Evolutionary conservation across 2,113 vertebrate genomes (phyloP).

Genomic region (Eudyptes chrysolophus): DNA sequence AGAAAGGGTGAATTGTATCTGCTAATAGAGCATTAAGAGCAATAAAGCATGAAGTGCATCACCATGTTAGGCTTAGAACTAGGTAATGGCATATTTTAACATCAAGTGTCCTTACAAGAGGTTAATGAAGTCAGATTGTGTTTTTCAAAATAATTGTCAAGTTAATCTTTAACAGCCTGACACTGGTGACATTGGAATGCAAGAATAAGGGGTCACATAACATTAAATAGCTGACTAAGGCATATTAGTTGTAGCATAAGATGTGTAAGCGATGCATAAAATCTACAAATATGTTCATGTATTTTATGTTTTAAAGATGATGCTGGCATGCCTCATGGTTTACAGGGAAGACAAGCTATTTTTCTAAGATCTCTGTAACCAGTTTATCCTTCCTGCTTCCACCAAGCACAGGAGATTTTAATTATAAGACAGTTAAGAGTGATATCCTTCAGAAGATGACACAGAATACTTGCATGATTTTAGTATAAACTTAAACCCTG

Average conservation of each 20-base stretch:
- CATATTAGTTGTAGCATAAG: background rate
- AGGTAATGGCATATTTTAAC: background rate
- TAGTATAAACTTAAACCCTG: background rate
- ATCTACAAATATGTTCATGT: background rate
- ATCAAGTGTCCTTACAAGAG: background rate
- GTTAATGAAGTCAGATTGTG: slow-evolving; percentile 30
- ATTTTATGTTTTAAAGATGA: background rate
- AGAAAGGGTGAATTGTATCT: background rate
- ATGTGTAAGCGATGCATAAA: background rate
- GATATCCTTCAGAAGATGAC: background rate
- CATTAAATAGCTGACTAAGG: background rate
- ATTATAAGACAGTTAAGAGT: background rate
- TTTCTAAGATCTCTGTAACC: background rate
- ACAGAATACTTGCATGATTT: background rate
- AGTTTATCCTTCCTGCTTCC: background rate
- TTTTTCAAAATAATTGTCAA: background rate
- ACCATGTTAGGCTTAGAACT: background rate
- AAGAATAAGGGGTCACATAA: background rate
- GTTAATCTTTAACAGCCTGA: background rate
- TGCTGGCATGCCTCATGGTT: background rate
- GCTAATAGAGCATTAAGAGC: background rate
- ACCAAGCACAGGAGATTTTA: background rate
- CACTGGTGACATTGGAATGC: background rate
- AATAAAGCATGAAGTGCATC: background rate
- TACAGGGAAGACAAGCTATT: background rate